phyloP scores from a whole-genome alignment of 53 echinoderm and acorn worm genomes.

The Paracentrotus lividus region DNA sequence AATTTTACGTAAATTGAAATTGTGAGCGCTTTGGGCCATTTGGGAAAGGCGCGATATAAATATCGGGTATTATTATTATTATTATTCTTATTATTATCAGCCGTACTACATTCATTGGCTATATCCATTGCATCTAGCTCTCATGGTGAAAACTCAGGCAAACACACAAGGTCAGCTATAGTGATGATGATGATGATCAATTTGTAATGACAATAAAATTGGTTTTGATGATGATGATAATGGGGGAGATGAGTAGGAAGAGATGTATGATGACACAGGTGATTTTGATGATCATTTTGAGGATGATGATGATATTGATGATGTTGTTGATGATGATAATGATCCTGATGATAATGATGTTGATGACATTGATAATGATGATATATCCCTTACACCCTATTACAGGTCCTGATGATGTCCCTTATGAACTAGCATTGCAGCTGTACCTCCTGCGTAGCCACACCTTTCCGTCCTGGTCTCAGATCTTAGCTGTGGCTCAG shows the following conservation, averaged over 20 bases:
- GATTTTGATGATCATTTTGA: background rate
- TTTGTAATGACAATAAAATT: background rate
- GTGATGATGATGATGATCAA: background rate
- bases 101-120: constrained; percentile 86
- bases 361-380: background rate
- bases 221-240: background rate
- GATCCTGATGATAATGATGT: background rate
- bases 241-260: background rate
- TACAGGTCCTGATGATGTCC: constrained; percentile 72
- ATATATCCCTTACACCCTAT: background rate
- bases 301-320: background rate
- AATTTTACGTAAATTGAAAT: too few relatives aligned
- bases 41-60: too few relatives aligned
- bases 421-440: constrained; percentile 88
- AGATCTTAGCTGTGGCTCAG: constrained; percentile 82
- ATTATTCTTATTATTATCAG: too few relatives aligned
- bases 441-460: constrained; percentile 75
- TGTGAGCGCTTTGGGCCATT: too few relatives aligned
- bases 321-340: background rate
- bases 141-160: constrained; percentile 59
- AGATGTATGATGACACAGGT: too few relatives aligned
- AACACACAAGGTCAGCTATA: background rate
- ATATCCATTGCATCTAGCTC: constrained; percentile 83
- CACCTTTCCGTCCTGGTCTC: constrained; percentile 85
- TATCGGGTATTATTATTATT: too few relatives aligned